Base-by-base conservation (phyloP, 2,888 invertebrate species). In the Latrodectus elegans region DNA sequence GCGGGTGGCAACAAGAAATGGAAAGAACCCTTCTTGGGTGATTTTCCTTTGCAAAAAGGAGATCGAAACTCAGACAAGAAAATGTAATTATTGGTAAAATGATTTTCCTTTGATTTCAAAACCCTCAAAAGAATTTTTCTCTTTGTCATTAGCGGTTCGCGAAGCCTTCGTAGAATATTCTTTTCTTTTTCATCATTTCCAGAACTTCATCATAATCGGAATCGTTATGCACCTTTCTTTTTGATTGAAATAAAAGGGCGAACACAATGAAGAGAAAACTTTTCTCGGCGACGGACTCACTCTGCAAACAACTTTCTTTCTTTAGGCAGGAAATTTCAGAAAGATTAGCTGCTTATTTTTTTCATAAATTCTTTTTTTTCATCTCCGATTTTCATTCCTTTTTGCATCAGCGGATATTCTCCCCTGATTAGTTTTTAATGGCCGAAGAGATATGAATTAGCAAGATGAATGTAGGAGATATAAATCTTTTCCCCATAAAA, bases 71-170 rank as follows among this genome's bases (percentile, higher is more conserved):
- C 68, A 80, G 71, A 73, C 75, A 77, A 87, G 86, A 81, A 87
- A 87, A 87, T 87, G 86, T 87, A 87, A 87, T 87, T 87, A 87
- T 87, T 81, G 86, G 86, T 87, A 87, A 87, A 87, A 87, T 87
- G 81, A 87, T 87, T 87, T 87, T 87, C 86, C 80, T 76, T 76
- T 67, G 80, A 71, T 81, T 81, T 72, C 64, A 78, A 78, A 84
- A 51, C 68, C 80, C 64, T 72, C 76, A 72, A 80, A 87, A 76
- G 77, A 81, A 80, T 79, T 60, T 60, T 60, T 60, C 81, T 81
- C 73, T 60, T 81, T 67, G 84, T 87, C 86, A 87, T 87, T 87
- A 87, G 81, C 72, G 17, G 77, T 71, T 22, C 64, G 71, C 68
- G 79, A 84, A 84, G 67, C 73, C 53, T 64, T 53, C 53, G 55